Evolutionary conservation across 2,888 invertebrate genomes (phyloP).

Genomic region (Pocota personata): DNA sequence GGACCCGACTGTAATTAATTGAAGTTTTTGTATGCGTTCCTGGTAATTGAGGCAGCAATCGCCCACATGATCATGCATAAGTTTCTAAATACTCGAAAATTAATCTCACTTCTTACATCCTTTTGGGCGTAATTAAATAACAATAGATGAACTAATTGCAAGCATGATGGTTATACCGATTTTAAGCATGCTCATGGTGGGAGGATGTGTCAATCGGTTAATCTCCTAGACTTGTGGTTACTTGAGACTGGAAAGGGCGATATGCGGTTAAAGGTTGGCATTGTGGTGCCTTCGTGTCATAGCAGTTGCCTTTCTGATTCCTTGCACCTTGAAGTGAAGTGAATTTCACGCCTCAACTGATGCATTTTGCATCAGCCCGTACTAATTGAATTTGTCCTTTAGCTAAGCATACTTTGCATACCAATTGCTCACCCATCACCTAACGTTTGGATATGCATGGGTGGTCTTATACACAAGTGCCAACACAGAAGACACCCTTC

Average conservation of each 20-base stretch:
- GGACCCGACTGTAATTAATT: conserved; percentile 46
- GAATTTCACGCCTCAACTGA: conserved; percentile 62
- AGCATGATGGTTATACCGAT: conserved; percentile 11
- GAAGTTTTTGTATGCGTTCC: conserved; percentile 41
- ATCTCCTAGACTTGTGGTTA: conserved; percentile 7
- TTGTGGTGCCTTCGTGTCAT: conserved; percentile 29
- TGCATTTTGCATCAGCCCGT: conserved; percentile 28
- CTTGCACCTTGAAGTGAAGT: conserved; percentile 48
- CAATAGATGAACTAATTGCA: conserved; percentile 41
- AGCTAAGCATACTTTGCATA: conserved; percentile 41
- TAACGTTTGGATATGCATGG: not conserved
- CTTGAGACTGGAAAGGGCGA: not conserved
- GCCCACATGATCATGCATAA: conserved; percentile 48
- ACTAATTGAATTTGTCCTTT: conserved; percentile 67
- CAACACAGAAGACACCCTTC: conserved; percentile 44
- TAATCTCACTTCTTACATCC: conserved; percentile 49
- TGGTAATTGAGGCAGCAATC: conserved; percentile 14
- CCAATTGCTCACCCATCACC: not conserved
- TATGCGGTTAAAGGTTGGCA: conserved; percentile 30
- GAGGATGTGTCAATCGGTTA: conserved; percentile 17
- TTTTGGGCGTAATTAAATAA: conserved; percentile 61
- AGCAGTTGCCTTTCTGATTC: conserved; percentile 43
- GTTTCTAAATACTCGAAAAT: conserved; percentile 39
- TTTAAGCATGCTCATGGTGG: not conserved
- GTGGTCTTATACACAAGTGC: conserved; percentile 41